Conservation (phyloP, 1,140 invertebrate species). For the Spodoptera litura region DNA sequence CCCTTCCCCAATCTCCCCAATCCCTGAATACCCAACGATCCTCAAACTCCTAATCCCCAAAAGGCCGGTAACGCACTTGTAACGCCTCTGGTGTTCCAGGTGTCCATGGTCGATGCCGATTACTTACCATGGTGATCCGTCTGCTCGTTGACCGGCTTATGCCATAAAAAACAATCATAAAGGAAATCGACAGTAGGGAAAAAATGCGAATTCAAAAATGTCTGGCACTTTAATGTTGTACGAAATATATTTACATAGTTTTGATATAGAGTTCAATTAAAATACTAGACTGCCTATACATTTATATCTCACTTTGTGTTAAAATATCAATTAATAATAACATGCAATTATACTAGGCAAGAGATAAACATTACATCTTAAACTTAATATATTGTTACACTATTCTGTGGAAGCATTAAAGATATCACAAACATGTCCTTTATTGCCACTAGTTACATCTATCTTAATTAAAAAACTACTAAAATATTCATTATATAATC, state of each 20-base stretch:
- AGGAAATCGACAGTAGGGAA: conserved; percentile 4
- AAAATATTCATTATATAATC: conserved; percentile 1
- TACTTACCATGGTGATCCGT: no score
- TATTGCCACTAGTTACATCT: conserved; percentile 33
- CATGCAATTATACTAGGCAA: conserved; percentile 57
- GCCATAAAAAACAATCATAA: no score
- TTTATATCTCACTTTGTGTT: conserved; percentile 65
- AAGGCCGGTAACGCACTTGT: no score
- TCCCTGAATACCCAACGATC: no score
- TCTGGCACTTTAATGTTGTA: conserved; percentile 71
- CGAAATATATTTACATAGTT: conserved; percentile 69
- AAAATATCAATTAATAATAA: conserved; percentile 52
- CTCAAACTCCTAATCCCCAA: no score
- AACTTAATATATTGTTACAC: conserved; percentile 23
- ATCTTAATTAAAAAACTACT: neutral
- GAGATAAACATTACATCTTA: conserved; percentile 42
- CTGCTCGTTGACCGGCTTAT: no score
- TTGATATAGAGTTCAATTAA: conserved; percentile 51
- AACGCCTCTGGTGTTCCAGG: no score
- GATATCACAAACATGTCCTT: conserved; percentile 54
- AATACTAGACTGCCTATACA: conserved; percentile 57
- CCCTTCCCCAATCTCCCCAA: no score
- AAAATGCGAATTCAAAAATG: conserved; percentile 57
- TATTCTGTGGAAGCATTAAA: conserved; percentile 52
- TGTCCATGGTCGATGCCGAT: no score